phyloP scores from a whole-genome alignment of 2,888 invertebrate species.

The Cynaeus angustus region DNA sequence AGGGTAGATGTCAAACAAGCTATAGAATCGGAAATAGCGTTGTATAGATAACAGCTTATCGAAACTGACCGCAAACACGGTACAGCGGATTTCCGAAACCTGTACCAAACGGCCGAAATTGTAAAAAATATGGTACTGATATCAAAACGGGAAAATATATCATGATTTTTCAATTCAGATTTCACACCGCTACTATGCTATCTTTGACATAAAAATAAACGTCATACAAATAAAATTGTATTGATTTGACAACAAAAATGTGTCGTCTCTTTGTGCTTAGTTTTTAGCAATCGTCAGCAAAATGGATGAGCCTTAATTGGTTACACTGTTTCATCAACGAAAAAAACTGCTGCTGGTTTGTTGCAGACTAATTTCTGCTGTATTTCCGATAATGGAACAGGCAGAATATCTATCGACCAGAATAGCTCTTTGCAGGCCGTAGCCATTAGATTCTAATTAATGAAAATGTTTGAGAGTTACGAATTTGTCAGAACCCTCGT shows the following conservation, averaged over 20 bases:
- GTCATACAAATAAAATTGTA: not conserved
- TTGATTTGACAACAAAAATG: conserved; percentile 1
- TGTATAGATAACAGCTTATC: conserved; percentile 54
- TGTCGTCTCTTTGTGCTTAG: conserved; percentile 6
- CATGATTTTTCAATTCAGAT: not conserved
- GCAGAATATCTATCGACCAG: conserved; percentile 22
- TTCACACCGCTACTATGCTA: too few relatives aligned
- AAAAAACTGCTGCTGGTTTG: conserved; percentile 24
- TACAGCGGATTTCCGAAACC: conserved; percentile 50
- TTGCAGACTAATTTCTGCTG: conserved; percentile 21
- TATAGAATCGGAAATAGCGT: conserved; percentile 51
- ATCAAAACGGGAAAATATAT: conserved; percentile 17
- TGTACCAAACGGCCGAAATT: conserved; percentile 47
- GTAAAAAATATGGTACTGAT: conserved; percentile 45
- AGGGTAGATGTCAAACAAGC: conserved; percentile 52
- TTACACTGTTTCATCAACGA: conserved; percentile 29
- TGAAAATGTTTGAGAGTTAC: conserved; percentile 40
- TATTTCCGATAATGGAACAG: conserved; percentile 31
- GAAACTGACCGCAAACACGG: conserved; percentile 50
- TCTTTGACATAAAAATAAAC: not conserved
- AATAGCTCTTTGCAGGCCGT: conserved; percentile 26
- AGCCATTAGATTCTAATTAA: conserved; percentile 41
- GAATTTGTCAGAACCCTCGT: conserved; percentile 33
- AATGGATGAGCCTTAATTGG: conserved; percentile 28
- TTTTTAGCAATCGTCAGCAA: conserved; percentile 20